Percentiles rank a stretch among this genome's conserved stretches.
Evolutionary conservation across 1,140 invertebrate genomes (phyloP).

Genomic region (Diploscapter pachys): DNA sequence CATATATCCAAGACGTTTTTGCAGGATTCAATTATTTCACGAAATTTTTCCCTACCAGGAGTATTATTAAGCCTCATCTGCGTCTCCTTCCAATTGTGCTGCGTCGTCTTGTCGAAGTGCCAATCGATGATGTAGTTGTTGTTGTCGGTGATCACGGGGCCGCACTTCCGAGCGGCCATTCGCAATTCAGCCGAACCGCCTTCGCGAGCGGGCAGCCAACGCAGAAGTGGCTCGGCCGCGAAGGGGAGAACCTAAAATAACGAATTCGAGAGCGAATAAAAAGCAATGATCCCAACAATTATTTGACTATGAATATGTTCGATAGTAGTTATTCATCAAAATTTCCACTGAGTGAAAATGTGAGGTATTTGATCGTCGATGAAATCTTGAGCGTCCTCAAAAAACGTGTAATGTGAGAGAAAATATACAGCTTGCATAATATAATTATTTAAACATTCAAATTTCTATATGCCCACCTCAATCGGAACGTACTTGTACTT

Average conservation of each 20-base stretch:
- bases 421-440: background rate
- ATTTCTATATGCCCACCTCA: constrained; percentile 18
- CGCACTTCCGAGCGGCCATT: constrained; percentile 34
- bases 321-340: background rate
- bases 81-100: constrained; percentile 19
- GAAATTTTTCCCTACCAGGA: background rate
- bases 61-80: constrained; percentile 23
- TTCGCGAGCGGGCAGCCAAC: constrained; percentile 7
- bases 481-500: constrained; percentile 38
- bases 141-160: constrained; percentile 43
- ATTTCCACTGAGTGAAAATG: background rate
- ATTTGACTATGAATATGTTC: background rate
- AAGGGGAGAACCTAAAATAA: constrained; percentile 23
- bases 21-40: too few species aligned
- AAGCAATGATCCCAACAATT: background rate
- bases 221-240: constrained; percentile 23
- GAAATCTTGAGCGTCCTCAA: constrained; percentile 1
- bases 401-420: constrained; percentile 14
- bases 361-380: background rate
- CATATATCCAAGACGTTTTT: background rate
- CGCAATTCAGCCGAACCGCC: constrained; percentile 33
- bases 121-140: constrained; percentile 43
- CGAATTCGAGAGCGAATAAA: too few species aligned
- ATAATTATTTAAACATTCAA: background rate
- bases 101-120: constrained; percentile 13